Evolutionary conservation across 2,888 invertebrate species (phyloP), one percentile per base, ranked within the genome.

Genomic region (Heliconius charithonia): DNA sequence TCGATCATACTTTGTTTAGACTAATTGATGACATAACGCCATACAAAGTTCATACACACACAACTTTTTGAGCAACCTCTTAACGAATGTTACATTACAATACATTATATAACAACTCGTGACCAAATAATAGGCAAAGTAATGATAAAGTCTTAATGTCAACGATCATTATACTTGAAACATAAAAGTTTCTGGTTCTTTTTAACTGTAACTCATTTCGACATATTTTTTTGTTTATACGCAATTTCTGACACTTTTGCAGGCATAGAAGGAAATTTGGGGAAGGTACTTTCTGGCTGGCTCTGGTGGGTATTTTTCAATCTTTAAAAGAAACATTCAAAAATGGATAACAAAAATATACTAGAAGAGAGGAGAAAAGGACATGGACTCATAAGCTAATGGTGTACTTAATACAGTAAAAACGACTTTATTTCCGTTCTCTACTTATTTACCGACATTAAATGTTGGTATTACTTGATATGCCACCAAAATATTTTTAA

Each of bases 121-220:
- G 69, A 25, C 69, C 67, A 16, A 67, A 37, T 67, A 41, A 67
- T 67, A 67, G 66, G 37, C 37, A 13, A 10, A n/a, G 37, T 67
- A 41, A 67, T 67, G 67, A 67, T 67, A 67, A 66, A 32, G 37
- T 67, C 67, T 67, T 37, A 67, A 67, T 67, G 37, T 67, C 67
- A 67, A 41, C n/a, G 67, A 41, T 67, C 67, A 67, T 67, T 67
- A 67, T 4, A 67, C 37, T 37, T 37, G 67, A 41, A 67, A 67
- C 67, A n/a, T 67, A 67, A 37, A 67, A 41, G 67, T 37, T 67
- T 67, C 12, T 41, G 4, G 22, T 6, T 67, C n/a, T 66, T 67
- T 65, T 67, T 19, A n/a, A 41, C 13, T 67, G 37, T 12, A 2
- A 67, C 25, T n/a, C n/a, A 13, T 67, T 67, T 25, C 67, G 67